Conservation (phyloP, 1,140 invertebrate genomes). For the Pectinophora gossypiella region DNA sequence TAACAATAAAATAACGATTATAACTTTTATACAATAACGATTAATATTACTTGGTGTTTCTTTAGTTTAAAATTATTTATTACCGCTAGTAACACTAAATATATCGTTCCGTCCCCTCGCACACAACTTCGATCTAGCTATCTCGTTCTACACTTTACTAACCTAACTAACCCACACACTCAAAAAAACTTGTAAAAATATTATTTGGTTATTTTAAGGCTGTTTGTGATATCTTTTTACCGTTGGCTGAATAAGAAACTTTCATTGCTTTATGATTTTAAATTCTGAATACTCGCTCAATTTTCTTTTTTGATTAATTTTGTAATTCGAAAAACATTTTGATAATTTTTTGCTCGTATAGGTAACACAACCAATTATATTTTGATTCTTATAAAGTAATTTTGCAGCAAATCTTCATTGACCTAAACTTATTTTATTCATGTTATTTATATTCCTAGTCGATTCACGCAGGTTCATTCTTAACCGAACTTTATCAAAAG, state of each 20-base stretch:
- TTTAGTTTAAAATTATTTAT: slow-evolving; percentile 3
- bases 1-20: background rate
- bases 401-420: no score
- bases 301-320: no score
- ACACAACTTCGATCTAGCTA: background rate
- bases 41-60: slow-evolving; percentile 4
- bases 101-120: background rate
- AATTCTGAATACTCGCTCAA: no score
- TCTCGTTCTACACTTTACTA: background rate
- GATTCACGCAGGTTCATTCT: no score
- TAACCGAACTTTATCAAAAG: no score
- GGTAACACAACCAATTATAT: no score
- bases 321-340: no score
- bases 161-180: background rate
- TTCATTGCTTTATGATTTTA: background rate
- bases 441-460: no score
- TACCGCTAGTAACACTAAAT: background rate
- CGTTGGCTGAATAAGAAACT: background rate
- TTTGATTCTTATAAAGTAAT: no score
- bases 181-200: background rate
- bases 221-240: background rate
- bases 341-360: no score
- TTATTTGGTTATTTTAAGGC: background rate
- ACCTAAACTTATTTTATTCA: no score
- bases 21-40: background rate